Percentiles rank a stretch among this genome's conserved stretches.
These are phyloP conservation scores for Hycleus cichorii DNA, from an alignment of 1,140 invertebrate genomes.

Conservation along the genomic window DNA sequence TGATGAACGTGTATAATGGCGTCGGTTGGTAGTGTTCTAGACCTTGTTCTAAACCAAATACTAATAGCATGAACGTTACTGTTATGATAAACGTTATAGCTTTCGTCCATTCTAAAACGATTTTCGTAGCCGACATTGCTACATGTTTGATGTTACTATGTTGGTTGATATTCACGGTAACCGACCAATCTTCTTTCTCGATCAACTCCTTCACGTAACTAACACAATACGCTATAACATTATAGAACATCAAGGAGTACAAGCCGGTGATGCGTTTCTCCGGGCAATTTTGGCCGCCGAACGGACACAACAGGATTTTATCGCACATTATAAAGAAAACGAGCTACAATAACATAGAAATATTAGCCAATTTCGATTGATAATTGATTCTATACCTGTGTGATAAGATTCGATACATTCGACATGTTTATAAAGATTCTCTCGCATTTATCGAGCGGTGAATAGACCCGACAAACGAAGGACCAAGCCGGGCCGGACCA, in stretches of 20 bases:
- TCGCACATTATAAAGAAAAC: slow-evolving; percentile 68
- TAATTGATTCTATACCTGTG: slow-evolving; percentile 47
- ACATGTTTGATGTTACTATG: slow-evolving; percentile 66
- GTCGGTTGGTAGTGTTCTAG: slow-evolving; percentile 66
- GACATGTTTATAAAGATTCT: slow-evolving; percentile 55
- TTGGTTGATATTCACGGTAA: slow-evolving; percentile 63
- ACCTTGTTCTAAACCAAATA: slow-evolving; percentile 67
- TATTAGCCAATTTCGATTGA: background rate
- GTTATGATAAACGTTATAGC: slow-evolving; percentile 73
- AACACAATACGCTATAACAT: slow-evolving; percentile 69
- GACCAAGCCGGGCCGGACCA: slow-evolving; percentile 44
- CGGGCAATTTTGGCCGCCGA: slow-evolving; percentile 40
- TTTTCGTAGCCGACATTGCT: slow-evolving; percentile 74
- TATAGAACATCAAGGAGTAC: slow-evolving; percentile 75
- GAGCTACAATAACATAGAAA: slow-evolving; percentile 47
- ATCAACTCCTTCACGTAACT: slow-evolving; percentile 64
- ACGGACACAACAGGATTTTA: slow-evolving; percentile 42
- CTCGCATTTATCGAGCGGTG: slow-evolving; percentile 53
- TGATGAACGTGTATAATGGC: slow-evolving; percentile 53
- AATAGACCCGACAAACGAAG: slow-evolving; percentile 46
- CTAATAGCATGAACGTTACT: slow-evolving; percentile 66
- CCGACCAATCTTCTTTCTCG: slow-evolving; percentile 68
- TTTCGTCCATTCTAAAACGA: slow-evolving; percentile 75
- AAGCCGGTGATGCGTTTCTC: slow-evolving; percentile 59
- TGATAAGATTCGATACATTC: slow-evolving; percentile 57